Conservation (phyloP, 2,797 vertebrate species). For the Dipus sagitta region DNA sequence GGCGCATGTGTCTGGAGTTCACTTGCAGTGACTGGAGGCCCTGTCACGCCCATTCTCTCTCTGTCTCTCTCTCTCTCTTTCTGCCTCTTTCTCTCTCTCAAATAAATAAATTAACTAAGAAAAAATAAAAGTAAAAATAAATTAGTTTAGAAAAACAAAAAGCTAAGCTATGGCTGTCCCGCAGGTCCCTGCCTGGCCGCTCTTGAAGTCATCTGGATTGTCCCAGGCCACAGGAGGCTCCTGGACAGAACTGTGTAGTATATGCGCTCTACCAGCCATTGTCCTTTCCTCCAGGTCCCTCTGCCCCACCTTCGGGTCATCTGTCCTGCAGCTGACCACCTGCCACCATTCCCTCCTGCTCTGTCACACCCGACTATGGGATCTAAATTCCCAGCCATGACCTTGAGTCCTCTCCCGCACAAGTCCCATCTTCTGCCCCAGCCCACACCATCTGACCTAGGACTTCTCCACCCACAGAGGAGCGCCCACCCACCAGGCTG, state of each 20-base stretch:
- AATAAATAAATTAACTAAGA: no score
- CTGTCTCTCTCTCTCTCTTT: no score
- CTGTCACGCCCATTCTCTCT: no score
- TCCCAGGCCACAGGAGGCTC: rapidly evolving
- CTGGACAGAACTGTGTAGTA: rapidly evolving
- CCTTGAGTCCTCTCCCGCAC: not conserved
- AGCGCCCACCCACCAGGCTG: not conserved
- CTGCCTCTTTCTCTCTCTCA: no score
- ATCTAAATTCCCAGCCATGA: not conserved
- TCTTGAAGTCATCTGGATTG: rapidly evolving
- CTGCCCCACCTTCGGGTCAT: rapidly evolving
- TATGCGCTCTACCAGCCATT: rapidly evolving
- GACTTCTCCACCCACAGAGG: not conserved
- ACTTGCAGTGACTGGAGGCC: no score
- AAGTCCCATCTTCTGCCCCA: not conserved
- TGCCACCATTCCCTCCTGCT: not conserved
- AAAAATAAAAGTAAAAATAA: no score
- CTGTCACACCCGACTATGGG: rapidly evolving
- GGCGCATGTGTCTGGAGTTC: no score
- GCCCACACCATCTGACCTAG: not conserved
- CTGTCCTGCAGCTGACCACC: not conserved
- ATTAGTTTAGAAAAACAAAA: no score
- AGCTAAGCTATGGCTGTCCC: not conserved
- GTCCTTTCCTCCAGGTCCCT: rapidly evolving
- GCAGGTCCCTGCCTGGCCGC: rapidly evolving